A percentile compares a stretch with the other conserved stretches of the same genome.
Conservation (phyloP, 1,140 invertebrate species). For the Antheraea mylitta region DNA sequence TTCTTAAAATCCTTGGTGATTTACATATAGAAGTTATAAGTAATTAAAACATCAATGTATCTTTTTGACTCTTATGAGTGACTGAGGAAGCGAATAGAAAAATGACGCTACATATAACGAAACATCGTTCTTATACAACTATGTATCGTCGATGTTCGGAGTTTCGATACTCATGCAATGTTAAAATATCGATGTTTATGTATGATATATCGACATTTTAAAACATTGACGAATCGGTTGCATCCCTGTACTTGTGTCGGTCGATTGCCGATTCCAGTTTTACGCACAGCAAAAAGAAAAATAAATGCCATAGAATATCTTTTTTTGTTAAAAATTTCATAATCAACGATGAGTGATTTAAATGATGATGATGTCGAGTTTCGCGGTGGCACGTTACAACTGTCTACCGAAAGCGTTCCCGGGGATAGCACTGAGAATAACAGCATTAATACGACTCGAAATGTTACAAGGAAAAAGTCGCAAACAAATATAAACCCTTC, state of each 20-base stretch:
- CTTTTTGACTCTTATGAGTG: too few species aligned
- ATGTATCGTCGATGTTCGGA: too few species aligned
- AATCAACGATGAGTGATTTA: constrained; percentile 57
- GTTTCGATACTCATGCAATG: too few species aligned
- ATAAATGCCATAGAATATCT: not conserved
- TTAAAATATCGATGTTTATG: too few species aligned
- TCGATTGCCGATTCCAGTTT: constrained; percentile 43
- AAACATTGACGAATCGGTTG: not conserved
- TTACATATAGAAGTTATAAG: too few species aligned
- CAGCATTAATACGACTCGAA: constrained; percentile 36
- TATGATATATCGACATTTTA: too few species aligned
- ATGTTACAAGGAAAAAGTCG: constrained; percentile 41
- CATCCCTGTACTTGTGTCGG: constrained; percentile 16
- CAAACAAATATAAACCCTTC: constrained; percentile 51
- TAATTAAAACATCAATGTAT: too few species aligned
- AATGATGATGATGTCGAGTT: constrained; percentile 71
- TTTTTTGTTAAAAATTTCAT: not conserved
- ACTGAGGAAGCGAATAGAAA: too few species aligned
- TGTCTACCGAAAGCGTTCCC: constrained; percentile 48
- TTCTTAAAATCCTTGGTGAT: too few species aligned
- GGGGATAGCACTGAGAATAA: constrained; percentile 39
- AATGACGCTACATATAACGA: too few species aligned
- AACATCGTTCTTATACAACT: too few species aligned
- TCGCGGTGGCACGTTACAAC: constrained; percentile 66
- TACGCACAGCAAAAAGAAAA: constrained; percentile 29